Evolutionary conservation across 1,140 invertebrate species (phyloP).

Genomic region (Cydia splendana): DNA sequence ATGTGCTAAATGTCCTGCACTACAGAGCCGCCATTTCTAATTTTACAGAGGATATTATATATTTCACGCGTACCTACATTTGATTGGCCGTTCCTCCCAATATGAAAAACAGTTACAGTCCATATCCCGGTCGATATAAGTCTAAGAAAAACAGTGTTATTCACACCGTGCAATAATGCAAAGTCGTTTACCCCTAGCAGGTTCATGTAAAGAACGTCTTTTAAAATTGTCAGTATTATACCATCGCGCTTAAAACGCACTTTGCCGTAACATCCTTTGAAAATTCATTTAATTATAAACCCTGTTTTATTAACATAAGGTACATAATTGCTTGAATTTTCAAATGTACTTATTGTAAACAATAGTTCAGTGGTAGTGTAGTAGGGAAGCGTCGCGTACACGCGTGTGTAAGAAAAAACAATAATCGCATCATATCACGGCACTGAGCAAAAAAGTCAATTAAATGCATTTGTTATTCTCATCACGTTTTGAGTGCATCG

Average conservation of each 20-base stretch:
- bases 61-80: too few relatives aligned
- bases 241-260: background rate
- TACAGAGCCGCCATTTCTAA: too few relatives aligned
- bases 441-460: constrained; percentile 20
- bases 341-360: background rate
- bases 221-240: background rate
- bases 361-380: background rate
- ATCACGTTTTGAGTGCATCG: background rate
- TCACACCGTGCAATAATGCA: too few relatives aligned
- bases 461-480: constrained; percentile 4
- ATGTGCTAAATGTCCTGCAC: too few relatives aligned
- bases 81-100: too few relatives aligned
- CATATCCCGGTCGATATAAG: too few relatives aligned
- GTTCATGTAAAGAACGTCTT: background rate
- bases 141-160: too few relatives aligned
- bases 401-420: background rate
- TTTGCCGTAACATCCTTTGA: background rate
- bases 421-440: constrained; percentile 23
- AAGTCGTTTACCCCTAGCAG: too few relatives aligned
- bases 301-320: background rate
- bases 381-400: background rate
- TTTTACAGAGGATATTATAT: too few relatives aligned
- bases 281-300: background rate
- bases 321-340: background rate
- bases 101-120: too few relatives aligned